These are phyloP conservation scores for Pygocentrus nattereri DNA, from an alignment of 2,797 vertebrate genomes.

Conservation along the genomic window DNA sequence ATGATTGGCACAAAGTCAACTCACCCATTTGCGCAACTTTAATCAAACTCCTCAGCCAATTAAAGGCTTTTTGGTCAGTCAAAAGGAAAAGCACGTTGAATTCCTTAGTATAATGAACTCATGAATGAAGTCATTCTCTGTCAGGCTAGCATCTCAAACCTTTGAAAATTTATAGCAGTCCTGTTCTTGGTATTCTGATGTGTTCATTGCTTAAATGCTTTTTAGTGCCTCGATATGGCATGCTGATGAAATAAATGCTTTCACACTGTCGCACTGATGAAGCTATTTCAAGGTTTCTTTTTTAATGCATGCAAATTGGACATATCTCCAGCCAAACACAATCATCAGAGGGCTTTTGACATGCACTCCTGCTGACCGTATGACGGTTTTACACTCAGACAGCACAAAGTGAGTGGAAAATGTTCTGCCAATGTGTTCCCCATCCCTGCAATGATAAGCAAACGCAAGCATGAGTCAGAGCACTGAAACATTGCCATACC, in stretches of 20 bases:
- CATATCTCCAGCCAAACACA: constrained; percentile 22
- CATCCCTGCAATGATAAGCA: constrained; percentile 33
- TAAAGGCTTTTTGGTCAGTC: constrained; percentile 23
- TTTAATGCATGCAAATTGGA: constrained; percentile 35
- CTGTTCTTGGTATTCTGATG: constrained; percentile 31
- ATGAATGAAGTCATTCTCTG: constrained; percentile 60
- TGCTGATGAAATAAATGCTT: constrained; percentile 28
- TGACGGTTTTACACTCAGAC: constrained; percentile 16
- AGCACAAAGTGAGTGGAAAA: constrained; percentile 42
- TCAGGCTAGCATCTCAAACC: constrained; percentile 59
- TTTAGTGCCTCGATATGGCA: constrained; percentile 39
- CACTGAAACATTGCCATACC: constrained; percentile 12
- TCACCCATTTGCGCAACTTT: constrained; percentile 42
- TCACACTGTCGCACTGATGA: constrained; percentile 15
- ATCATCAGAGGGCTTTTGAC: constrained; percentile 14
- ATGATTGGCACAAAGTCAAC: constrained; percentile 54
- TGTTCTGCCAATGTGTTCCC: constrained; percentile 42
- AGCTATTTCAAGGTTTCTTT: constrained; percentile 21
- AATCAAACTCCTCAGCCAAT: constrained; percentile 29
- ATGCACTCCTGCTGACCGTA: constrained; percentile 25
- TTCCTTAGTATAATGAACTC: constrained; percentile 25
- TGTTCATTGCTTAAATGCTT: constrained; percentile 75
- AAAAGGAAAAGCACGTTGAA: constrained; percentile 28
- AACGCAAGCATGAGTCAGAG: constrained; percentile 46
- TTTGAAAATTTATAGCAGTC: constrained; percentile 63